phyloP scores from a whole-genome alignment of 2,888 invertebrate genomes.

The Aethes cnicana region DNA sequence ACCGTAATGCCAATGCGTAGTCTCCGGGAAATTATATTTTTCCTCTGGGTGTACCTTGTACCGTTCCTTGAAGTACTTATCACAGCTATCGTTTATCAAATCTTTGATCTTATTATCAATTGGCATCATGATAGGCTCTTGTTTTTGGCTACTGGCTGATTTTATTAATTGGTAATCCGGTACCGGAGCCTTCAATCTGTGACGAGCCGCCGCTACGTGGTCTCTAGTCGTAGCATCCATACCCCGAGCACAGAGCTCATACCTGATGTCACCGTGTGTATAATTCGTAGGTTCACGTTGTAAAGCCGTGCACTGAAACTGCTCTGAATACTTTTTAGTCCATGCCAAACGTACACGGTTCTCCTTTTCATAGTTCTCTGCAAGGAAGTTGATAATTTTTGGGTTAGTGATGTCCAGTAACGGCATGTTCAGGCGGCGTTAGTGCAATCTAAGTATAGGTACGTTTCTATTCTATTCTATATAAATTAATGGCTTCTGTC shows the following conservation, averaged over 20 bases:
- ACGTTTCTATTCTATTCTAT: too few relatives aligned
- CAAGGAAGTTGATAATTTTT: background rate
- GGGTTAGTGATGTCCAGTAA: background rate
- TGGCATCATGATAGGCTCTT: background rate
- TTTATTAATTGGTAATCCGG: background rate
- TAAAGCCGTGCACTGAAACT: background rate
- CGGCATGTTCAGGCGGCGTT: background rate
- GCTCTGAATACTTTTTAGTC: conserved; percentile 4
- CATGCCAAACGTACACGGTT: background rate
- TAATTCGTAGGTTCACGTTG: conserved; percentile 9
- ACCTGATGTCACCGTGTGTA: background rate
- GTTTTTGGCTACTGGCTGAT: background rate
- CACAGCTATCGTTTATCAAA: background rate
- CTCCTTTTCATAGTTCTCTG: conserved; percentile 15
- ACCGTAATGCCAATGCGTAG: background rate
- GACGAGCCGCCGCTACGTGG: background rate
- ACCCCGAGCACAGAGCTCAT: background rate
- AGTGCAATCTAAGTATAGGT: background rate
- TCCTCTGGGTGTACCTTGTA: background rate
- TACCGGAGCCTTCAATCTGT: background rate
- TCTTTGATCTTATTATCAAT: background rate
- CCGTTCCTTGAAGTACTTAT: background rate
- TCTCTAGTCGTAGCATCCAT: conserved; percentile 4
- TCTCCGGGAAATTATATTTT: conserved; percentile 1
- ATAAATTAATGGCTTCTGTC: too few relatives aligned